Evolutionary conservation across 2,113 vertebrate species (phyloP), one percentile per base, ranked within the genome.

Genomic region (Misgurnus anguillicaudatus): DNA sequence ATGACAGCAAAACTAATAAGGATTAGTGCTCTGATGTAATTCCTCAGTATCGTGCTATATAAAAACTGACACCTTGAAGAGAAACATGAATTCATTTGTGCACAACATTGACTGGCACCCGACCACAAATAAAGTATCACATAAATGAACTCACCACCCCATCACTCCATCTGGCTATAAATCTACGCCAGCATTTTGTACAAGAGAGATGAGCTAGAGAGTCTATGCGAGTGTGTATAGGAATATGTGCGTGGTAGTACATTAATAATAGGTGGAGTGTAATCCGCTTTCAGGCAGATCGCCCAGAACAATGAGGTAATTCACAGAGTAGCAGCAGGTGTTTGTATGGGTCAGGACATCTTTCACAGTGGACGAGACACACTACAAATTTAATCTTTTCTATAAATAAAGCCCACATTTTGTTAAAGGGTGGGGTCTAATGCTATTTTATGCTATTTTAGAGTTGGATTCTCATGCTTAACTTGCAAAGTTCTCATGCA

Each of bases 201-300:
- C 9, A 9, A 79, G 17, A 55, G 74, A 77, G 42, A 68, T n/a
- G 39, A 58, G 48, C 1, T 45, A n/a, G 17, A 51, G 31, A 42
- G 38, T 42, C n/a, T 60, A 47, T 6, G 39, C 1, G 47, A 76
- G 36, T n/a, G 38, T 67, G 75, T 42, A 16, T 42, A 75, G 24
- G 63, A 70, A 47, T 55, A n/a, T 4, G 36, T 8, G 21, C 21
- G 39, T 6, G 51, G 41, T 1, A 10, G 42, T 61, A 48, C 42
- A 75, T 76, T 39, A 76, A 79, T 78, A 78, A 77, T 31, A 80
- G 41, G 63, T 61, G 9, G 63, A 38, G 63, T 74, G 77, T 81
- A 84, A 84, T 80, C 75, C 38, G 16, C 65, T 61, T 41, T 31
- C 24, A 39, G 70, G 61, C 61, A 67, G 4, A 4, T 62, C 1